These are phyloP conservation scores for Psettodes erumei DNA, from an alignment of 2,113 vertebrate species.

Conservation along the genomic window DNA sequence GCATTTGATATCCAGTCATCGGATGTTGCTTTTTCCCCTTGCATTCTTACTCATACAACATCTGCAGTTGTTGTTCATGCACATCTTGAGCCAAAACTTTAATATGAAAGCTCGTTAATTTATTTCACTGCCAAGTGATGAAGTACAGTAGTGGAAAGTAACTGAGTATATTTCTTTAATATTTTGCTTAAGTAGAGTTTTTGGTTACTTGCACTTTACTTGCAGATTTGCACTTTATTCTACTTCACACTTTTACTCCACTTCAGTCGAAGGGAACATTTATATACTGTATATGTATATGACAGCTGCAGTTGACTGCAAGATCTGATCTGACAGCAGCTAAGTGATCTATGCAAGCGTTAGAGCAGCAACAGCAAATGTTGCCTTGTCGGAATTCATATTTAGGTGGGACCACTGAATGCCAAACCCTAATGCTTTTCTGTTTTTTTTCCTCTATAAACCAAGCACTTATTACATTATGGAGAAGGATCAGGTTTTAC, in stretches of 20 bases:
- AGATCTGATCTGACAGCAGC: neutral
- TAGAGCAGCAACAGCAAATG: neutral
- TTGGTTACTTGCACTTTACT: too few relatives aligned
- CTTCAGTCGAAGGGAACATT: neutral
- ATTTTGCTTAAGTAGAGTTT: too few relatives aligned
- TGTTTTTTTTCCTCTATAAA: constrained; percentile 7
- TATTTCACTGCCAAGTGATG: neutral
- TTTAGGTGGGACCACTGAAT: neutral
- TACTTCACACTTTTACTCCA: neutral
- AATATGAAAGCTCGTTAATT: neutral
- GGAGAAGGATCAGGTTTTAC: neutral
- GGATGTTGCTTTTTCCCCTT: constrained; percentile 31
- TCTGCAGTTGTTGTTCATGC: constrained; percentile 6
- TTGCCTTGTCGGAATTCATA: constrained; percentile 2
- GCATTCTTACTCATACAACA: neutral
- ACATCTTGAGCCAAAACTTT: neutral
- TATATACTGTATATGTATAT: neutral
- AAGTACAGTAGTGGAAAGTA: too few relatives aligned
- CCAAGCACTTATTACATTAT: constrained; percentile 7
- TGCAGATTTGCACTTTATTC: too few relatives aligned
- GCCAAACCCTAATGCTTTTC: constrained; percentile 14
- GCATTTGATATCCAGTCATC: constrained; percentile 12
- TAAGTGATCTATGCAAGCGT: neutral
- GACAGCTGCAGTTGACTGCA: neutral
- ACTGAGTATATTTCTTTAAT: too few relatives aligned